Evolutionary conservation across 2,888 invertebrate species (phyloP).

Genomic region (Nezara viridula): DNA sequence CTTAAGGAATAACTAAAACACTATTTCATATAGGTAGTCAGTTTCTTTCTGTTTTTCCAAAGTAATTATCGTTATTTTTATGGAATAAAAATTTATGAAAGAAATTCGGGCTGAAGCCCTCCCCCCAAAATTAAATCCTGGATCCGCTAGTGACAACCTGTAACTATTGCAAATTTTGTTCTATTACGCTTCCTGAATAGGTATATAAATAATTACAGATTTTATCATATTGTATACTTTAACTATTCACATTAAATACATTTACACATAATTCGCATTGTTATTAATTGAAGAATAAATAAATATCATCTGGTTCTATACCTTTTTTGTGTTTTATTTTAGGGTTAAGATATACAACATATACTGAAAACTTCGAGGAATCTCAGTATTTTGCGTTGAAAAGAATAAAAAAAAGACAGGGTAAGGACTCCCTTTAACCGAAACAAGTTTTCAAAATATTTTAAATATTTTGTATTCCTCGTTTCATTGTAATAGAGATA

Average conservation of each 20-base stretch:
- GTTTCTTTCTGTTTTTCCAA: too few species aligned
- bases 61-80: too few species aligned
- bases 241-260: too few species aligned
- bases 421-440: neutral
- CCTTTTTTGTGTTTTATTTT: neutral
- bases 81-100: too few species aligned
- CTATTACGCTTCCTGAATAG: neutral
- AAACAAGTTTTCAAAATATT: neutral
- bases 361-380: neutral
- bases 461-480: neutral
- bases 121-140: too few species aligned
- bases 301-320: neutral
- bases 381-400: neutral
- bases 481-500: neutral
- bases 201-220: too few species aligned
- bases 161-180: too few species aligned
- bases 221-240: too few species aligned
- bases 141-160: too few species aligned
- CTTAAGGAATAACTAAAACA: too few species aligned
- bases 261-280: neutral
- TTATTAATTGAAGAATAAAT: neutral
- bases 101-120: too few species aligned
- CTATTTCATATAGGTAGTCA: too few species aligned
- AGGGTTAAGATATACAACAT: constrained; percentile 1
- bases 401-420: neutral